Percentiles rank a stretch among this genome's conserved stretches.
Conservation (phyloP, 2,113 vertebrate genomes). For the Podilymbus podiceps region DNA sequence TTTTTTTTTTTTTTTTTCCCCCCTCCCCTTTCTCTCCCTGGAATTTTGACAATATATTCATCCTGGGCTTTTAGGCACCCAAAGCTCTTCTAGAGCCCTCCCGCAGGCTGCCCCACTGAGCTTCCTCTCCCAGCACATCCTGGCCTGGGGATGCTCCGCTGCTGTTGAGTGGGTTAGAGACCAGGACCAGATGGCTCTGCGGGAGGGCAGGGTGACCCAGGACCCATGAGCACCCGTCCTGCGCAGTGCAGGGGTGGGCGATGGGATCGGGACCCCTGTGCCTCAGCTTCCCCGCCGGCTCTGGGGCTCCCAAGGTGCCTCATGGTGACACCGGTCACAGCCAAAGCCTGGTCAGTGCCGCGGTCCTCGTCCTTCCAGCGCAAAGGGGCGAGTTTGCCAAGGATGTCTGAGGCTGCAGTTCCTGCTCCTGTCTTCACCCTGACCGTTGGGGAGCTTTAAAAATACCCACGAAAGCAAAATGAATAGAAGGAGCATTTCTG, state of each 20-base stretch:
- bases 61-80: not conserved
- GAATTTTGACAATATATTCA: not conserved
- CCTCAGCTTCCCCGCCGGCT: not conserved
- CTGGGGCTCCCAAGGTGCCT: not conserved
- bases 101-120: not conserved
- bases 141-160: not conserved
- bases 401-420: not conserved
- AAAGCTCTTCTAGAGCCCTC: not conserved
- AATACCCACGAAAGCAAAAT: not conserved
- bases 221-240: rapidly evolving
- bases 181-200: not conserved
- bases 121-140: rapidly evolving
- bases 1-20: too few relatives aligned
- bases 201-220: not conserved
- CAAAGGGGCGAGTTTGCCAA: rapidly evolving
- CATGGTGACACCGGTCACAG: rapidly evolving
- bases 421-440: not conserved
- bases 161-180: rapidly evolving
- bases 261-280: rapidly evolving
- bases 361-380: not conserved
- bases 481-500: not conserved
- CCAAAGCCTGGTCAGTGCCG: rapidly evolving
- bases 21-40: not conserved
- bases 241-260: rapidly evolving
- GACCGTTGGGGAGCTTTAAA: not conserved